Percentiles rank a stretch among this genome's conserved stretches.
Conservation (phyloP, 2,888 invertebrate genomes). For the Sclerodermus sp. region DNA sequence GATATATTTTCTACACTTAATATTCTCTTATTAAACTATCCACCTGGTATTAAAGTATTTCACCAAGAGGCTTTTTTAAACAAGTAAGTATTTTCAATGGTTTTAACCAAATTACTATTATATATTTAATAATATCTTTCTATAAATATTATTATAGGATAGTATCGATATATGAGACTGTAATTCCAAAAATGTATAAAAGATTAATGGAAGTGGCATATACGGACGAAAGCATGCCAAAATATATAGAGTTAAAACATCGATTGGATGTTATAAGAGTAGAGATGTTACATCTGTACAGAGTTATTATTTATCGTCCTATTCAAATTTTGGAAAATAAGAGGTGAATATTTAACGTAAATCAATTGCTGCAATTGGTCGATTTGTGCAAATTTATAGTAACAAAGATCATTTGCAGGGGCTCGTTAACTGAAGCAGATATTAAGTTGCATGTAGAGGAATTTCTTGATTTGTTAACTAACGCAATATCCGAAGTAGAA, state of each 20-base stretch:
- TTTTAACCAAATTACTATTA: constrained; percentile 3
- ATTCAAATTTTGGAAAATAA: constrained; percentile 44
- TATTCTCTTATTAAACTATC: constrained; percentile 70
- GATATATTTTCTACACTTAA: constrained; percentile 72
- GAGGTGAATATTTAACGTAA: too few species aligned
- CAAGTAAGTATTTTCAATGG: constrained; percentile 45
- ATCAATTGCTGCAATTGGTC: too few species aligned
- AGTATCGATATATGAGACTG: constrained; percentile 75
- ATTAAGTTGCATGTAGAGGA: constrained; percentile 49
- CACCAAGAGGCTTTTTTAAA: constrained; percentile 63
- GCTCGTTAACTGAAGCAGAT: constrained; percentile 35
- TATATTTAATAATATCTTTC: constrained; percentile 3
- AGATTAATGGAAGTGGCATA: constrained; percentile 60
- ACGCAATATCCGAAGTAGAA: constrained; percentile 60
- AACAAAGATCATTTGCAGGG: constrained; percentile 22
- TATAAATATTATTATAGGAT: constrained; percentile 61
- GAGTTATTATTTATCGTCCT: constrained; percentile 52
- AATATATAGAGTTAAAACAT: constrained; percentile 56
- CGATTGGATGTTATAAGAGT: constrained; percentile 60
- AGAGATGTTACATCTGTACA: constrained; percentile 59
- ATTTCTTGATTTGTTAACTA: constrained; percentile 58
- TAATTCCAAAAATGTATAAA: constrained; percentile 72
- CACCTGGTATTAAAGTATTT: constrained; percentile 62
- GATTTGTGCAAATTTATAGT: background rate
- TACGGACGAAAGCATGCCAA: constrained; percentile 52